Conservation (phyloP, 2,113 vertebrate genomes). For the Castor canadensis region DNA sequence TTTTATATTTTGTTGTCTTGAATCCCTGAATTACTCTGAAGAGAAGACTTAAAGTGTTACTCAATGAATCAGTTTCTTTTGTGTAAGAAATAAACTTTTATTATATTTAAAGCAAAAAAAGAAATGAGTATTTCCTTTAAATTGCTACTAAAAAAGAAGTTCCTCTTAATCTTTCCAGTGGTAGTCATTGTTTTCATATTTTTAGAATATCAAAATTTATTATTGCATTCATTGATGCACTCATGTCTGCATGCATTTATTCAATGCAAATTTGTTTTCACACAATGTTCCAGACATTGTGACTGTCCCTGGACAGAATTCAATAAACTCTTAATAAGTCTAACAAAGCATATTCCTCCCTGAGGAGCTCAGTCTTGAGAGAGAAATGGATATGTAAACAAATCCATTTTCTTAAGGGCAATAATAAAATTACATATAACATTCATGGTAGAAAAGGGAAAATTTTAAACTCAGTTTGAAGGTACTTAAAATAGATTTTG, state of each 20-base stretch:
- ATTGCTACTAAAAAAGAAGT: background rate
- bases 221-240: background rate
- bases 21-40: too few relatives aligned
- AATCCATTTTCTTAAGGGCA: background rate
- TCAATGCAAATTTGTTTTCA: constrained; percentile 20
- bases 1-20: too few relatives aligned
- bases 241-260: background rate
- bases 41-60: too few relatives aligned
- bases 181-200: background rate
- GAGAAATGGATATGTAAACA: background rate
- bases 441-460: background rate
- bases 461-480: background rate
- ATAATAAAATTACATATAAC: background rate
- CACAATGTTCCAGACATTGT: constrained; percentile 1
- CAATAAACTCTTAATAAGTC: background rate
- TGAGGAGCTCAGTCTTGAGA: constrained; percentile 20
- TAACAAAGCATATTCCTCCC: constrained; percentile 25
- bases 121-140: background rate
- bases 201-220: background rate
- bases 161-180: background rate
- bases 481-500: background rate
- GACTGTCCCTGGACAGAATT: constrained; percentile 23
- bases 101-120: too few relatives aligned
- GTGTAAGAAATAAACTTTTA: too few relatives aligned
- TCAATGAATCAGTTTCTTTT: too few relatives aligned